Evolutionary conservation across 2,888 invertebrate genomes (phyloP), one percentile per base, ranked within the genome.

Genomic region (Stramonita haemastoma): DNA sequence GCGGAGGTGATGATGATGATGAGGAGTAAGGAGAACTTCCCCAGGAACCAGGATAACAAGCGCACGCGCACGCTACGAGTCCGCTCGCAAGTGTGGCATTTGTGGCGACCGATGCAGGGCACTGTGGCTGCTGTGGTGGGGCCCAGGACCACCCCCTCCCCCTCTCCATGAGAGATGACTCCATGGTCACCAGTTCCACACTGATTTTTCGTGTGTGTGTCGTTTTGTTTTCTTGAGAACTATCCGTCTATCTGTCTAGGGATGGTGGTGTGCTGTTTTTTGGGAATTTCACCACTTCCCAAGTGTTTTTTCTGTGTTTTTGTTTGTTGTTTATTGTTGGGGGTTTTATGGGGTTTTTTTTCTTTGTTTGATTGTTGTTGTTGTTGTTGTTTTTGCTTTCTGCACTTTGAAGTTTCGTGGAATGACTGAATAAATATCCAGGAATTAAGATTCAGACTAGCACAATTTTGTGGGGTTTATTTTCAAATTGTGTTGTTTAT

Each of bases 1-100:
- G 89, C 89, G 36, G 89, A 89, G 46, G 89, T 89, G 56, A 89
- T 26, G 22, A 89, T 77, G n/a, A 89, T 89, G 73, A 89, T 32
- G 56, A 89, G 85, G 13, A 89, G 36, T 6, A 89, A 73, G 56
- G 85, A 84, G 85, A 89, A 84, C 73, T 89, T 89, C 19, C 73
- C 84, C 70, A 89, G 89, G n/a, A 89, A 29, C 89, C 89, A 89
- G 29, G 85, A 85, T 22, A 89, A 77, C 56, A 89, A 19, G 29
- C 89, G 89, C 19, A 89, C 36, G n/a, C 57, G 84, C 32, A 89
- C 85, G 77, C 89, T 89, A 4, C 89, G 84, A 84, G 89, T 89
- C 77, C 89, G n/a, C 46, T 89, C 89, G 26, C 89, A 89, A 32
- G 85, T 83, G 46, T 70, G 89, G 46, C 89, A 89, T 57, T 85